Evolutionary conservation across 2,797 vertebrate species (phyloP).

Genomic region (Danio tinwini): DNA sequence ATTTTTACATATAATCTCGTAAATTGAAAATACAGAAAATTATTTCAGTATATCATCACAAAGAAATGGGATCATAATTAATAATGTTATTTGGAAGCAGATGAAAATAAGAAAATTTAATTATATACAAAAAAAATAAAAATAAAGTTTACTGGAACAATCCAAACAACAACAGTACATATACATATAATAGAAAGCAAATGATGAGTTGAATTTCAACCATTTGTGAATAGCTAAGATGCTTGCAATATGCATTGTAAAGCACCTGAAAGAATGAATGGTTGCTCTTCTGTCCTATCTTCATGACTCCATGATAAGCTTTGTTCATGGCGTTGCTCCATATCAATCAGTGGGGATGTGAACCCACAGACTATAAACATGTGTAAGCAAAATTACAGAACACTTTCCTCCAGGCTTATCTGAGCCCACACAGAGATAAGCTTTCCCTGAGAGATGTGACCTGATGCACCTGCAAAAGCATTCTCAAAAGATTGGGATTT

Average conservation of each 20-base stretch:
- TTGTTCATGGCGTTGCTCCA: neutral
- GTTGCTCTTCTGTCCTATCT: neutral
- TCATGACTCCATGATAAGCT: slow-evolving; percentile 15
- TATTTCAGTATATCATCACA: too few species aligned
- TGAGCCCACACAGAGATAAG: slow-evolving; percentile 15
- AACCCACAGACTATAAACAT: slow-evolving; percentile 23
- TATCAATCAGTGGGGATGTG: slow-evolving; percentile 8
- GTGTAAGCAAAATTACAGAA: slow-evolving; percentile 41
- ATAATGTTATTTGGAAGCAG: too few species aligned
- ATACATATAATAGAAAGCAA: neutral
- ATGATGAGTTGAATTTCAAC: neutral
- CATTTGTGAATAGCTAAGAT: neutral
- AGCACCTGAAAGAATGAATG: neutral
- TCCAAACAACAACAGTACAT: too few species aligned
- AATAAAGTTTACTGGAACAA: too few species aligned
- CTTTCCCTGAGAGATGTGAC: slow-evolving; percentile 37
- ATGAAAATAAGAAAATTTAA: too few species aligned
- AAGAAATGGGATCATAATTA: too few species aligned
- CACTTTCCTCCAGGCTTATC: slow-evolving; percentile 24
- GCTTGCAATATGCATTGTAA: neutral
- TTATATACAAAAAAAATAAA: too few species aligned
- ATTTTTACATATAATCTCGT: too few species aligned
- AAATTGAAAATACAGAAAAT: too few species aligned
- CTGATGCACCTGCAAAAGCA: slow-evolving; percentile 37
- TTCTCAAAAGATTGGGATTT: slow-evolving; percentile 10